Evolutionary conservation across 2,888 invertebrate species (phyloP).

Genomic region (Uropetala carovei): DNA sequence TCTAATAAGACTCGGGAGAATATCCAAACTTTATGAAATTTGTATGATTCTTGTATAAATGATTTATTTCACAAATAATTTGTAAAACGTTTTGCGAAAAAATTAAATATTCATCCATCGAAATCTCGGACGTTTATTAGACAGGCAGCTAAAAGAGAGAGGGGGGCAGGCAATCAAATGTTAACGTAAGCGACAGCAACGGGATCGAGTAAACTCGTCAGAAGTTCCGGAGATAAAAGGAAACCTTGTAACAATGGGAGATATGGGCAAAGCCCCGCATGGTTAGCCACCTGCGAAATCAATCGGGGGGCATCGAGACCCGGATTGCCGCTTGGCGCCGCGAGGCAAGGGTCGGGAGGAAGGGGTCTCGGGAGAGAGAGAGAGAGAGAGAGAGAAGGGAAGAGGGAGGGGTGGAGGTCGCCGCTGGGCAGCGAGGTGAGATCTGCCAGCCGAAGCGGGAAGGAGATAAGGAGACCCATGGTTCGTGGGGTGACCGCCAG

Average conservation of each 20-base stretch:
- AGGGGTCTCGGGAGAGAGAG: not conserved
- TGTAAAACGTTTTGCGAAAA: too few relatives aligned
- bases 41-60: too few relatives aligned
- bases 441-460: not conserved
- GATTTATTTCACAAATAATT: too few relatives aligned
- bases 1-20: too few relatives aligned
- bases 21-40: too few relatives aligned
- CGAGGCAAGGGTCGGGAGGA: too few relatives aligned
- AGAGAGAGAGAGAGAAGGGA: not conserved
- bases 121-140: too few relatives aligned
- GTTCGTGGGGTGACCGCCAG: not conserved
- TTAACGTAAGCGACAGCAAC: not conserved
- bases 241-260: not conserved
- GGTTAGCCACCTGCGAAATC: conserved; percentile 59
- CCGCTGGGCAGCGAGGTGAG: not conserved
- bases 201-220: not conserved
- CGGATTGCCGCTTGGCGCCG: not conserved
- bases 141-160: not conserved
- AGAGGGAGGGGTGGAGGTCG: not conserved
- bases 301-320: not conserved
- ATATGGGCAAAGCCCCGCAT: conserved; percentile 29
- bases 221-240: not conserved
- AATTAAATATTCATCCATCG: too few relatives aligned
- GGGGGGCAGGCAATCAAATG: not conserved
- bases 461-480: not conserved